Conservation (phyloP, 1,140 invertebrate genomes). For the Cylas formicarius region DNA sequence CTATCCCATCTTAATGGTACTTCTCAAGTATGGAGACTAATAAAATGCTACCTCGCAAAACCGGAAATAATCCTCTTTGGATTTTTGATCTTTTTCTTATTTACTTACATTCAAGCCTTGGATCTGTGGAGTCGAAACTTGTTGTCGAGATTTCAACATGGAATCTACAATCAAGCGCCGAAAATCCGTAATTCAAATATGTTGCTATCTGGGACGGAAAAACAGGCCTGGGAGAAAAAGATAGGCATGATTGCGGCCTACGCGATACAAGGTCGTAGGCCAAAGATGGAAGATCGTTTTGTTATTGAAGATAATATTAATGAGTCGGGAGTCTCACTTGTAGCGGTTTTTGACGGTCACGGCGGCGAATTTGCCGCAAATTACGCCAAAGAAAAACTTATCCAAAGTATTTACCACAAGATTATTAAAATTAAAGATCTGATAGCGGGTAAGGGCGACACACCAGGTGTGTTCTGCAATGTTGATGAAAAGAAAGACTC, state of each 20-base stretch:
- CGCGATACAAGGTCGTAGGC: slow-evolving; percentile 80
- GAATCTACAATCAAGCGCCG: slow-evolving; percentile 49
- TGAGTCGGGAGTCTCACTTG: slow-evolving; percentile 70
- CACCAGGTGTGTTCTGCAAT: slow-evolving; percentile 38
- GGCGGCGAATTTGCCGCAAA: slow-evolving; percentile 91
- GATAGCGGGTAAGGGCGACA: slow-evolving; percentile 51
- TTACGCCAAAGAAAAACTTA: slow-evolving; percentile 75
- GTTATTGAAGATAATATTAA: slow-evolving; percentile 71
- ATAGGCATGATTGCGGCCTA: slow-evolving; percentile 71
- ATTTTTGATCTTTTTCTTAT: slow-evolving; percentile 56
- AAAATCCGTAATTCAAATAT: slow-evolving; percentile 48
- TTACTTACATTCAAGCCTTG: slow-evolving; percentile 70
- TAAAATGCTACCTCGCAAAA: slow-evolving; percentile 65
- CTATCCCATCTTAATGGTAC: slow-evolving; percentile 43
- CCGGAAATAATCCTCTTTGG: slow-evolving; percentile 65
- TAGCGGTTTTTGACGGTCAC: slow-evolving; percentile 92
- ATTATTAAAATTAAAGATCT: slow-evolving; percentile 63
- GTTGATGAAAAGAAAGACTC: slow-evolving; percentile 43
- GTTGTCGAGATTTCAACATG: slow-evolving; percentile 63
- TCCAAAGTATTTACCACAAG: slow-evolving; percentile 68
- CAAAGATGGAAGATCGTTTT: slow-evolving; percentile 90
- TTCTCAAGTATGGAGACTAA: slow-evolving; percentile 63
- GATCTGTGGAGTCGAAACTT: slow-evolving; percentile 71
- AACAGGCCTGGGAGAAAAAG: slow-evolving; percentile 70
- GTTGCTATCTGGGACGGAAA: slow-evolving; percentile 50